Evolutionary conservation across 2,797 vertebrate species (phyloP).

Genomic region (Rousettus madagascariensis): DNA sequence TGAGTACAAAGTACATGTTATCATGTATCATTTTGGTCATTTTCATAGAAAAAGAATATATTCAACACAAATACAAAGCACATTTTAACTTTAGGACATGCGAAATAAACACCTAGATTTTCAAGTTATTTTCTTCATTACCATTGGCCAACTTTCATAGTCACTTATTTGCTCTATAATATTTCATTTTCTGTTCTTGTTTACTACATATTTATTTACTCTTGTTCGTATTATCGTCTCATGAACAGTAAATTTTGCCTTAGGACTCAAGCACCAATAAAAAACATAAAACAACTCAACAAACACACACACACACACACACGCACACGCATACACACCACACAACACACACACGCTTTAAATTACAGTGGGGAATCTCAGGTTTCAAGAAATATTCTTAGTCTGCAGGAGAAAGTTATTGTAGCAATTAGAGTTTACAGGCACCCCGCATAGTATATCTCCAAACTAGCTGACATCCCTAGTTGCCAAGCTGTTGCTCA

Average conservation of each 20-base stretch:
- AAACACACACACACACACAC: not conserved
- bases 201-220: not conserved
- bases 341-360: not conserved
- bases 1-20: not conserved
- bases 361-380: not conserved
- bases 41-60: not conserved
- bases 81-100: not conserved
- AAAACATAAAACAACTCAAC: not conserved
- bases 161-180: not conserved
- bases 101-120: not conserved
- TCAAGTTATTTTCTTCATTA: conserved; percentile 35
- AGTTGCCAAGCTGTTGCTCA: not conserved
- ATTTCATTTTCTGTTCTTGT: not conserved
- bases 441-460: not conserved
- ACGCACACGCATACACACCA: not conserved
- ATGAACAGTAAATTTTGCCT: not conserved
- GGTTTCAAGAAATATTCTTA: not conserved
- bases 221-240: not conserved
- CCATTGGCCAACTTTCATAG: not conserved
- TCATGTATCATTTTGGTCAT: conserved; percentile 24
- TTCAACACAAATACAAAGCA: conserved; percentile 11
- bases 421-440: not conserved
- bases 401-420: not conserved
- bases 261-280: not conserved
- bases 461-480: not conserved